A percentile compares a stretch with the other conserved stretches of the same genome.
Conservation (phyloP, 2,797 vertebrate species). For the Dicrostonyx torquatus region DNA sequence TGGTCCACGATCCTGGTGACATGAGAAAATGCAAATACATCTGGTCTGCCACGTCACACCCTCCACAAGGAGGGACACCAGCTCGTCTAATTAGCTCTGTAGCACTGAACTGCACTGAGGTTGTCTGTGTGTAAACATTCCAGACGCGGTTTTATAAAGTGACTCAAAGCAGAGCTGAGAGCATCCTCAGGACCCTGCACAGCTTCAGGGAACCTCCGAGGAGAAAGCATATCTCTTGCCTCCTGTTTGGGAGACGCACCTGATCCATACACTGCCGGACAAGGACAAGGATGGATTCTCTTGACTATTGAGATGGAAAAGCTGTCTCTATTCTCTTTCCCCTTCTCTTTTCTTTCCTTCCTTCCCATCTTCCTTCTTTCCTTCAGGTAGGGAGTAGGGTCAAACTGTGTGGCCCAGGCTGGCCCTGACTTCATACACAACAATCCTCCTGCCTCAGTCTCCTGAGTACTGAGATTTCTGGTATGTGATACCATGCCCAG, state of each 20-base stretch:
- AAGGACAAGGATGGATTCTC: neutral
- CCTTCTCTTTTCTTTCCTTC: neutral
- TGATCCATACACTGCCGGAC: neutral
- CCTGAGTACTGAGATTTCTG: neutral
- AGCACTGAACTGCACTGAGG: neutral
- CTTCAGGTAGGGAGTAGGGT: neutral
- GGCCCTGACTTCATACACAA: neutral
- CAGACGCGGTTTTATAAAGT: constrained; percentile 28
- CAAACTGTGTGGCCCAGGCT: too few relatives aligned
- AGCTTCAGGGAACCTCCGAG: neutral
- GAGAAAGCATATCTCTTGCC: neutral
- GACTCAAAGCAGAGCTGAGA: constrained; percentile 36
- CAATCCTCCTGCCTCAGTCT: neutral
- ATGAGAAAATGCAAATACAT: neutral
- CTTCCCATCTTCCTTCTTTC: neutral
- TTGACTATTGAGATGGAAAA: neutral
- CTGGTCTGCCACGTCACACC: neutral
- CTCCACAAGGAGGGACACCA: neutral
- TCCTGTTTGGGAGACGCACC: neutral
- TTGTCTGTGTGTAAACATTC: neutral
- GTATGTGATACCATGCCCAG: neutral
- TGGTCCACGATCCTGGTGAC: neutral
- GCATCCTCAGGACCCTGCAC: neutral
- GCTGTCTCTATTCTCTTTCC: neutral
- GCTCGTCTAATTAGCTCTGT: neutral